Evolutionary conservation across 1,140 invertebrate species (phyloP).

Genomic region (Propsilocerus akamusi): DNA sequence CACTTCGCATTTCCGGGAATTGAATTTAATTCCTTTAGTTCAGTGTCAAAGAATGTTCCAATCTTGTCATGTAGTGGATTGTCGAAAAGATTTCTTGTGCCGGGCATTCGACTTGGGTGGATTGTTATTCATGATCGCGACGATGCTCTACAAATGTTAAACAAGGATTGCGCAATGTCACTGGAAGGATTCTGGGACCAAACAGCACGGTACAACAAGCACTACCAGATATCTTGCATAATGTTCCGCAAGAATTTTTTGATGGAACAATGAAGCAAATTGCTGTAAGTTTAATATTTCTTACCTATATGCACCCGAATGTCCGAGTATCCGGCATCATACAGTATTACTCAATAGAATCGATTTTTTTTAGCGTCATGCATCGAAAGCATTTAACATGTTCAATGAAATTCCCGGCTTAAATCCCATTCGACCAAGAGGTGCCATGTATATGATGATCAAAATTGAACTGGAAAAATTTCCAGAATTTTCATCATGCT

Average conservation of each 20-base stretch:
- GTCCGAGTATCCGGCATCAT: too few species aligned
- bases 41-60: conserved; percentile 64
- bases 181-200: conserved; percentile 67
- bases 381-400: conserved; percentile 46
- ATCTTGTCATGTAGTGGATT: conserved; percentile 77
- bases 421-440: conserved; percentile 72
- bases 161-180: conserved; percentile 47
- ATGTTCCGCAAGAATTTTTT: conserved; percentile 67
- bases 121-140: conserved; percentile 77
- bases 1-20: conserved; percentile 72
- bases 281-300: conserved; percentile 32
- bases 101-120: conserved; percentile 93
- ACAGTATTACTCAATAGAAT: too few species aligned
- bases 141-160: conserved; percentile 44
- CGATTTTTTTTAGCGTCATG: too few species aligned
- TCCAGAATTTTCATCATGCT: conserved; percentile 55
- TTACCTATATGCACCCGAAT: too few species aligned
- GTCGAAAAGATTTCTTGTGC: conserved; percentile 80
- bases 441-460: conserved; percentile 97
- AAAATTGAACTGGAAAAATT: conserved; percentile 55
- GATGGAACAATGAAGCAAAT: conserved; percentile 51
- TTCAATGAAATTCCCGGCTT: conserved; percentile 55
- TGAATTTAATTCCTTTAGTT: conserved; percentile 60
- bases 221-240: conserved; percentile 57
- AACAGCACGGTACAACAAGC: conserved; percentile 81